Conservation (phyloP, 2,888 invertebrate genomes). For the Odontocolon sp. region DNA sequence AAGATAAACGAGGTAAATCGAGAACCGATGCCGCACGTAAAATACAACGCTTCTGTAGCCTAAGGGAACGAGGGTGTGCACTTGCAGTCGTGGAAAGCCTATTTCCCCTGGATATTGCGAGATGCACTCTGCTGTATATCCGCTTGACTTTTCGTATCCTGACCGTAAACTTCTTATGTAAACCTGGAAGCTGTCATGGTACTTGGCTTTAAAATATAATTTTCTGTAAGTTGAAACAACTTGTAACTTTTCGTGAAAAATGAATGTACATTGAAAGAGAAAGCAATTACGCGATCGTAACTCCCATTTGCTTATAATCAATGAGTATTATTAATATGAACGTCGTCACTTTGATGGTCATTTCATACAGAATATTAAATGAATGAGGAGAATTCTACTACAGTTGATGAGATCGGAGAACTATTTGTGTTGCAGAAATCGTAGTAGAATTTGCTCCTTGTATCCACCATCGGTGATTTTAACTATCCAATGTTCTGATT, state of each 20-base stretch:
- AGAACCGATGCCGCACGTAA: slow-evolving; percentile 23
- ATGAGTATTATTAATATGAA: no score
- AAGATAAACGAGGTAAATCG: slow-evolving; percentile 46
- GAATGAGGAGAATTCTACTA: no score
- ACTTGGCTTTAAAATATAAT: background rate
- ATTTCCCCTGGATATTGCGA: slow-evolving; percentile 41
- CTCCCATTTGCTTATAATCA: no score
- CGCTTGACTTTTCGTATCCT: background rate
- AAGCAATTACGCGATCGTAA: background rate
- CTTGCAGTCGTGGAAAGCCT: slow-evolving; percentile 27
- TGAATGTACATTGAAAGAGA: background rate
- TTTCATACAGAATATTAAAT: no score
- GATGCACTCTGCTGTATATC: slow-evolving; percentile 27
- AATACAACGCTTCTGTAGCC: slow-evolving; percentile 1
- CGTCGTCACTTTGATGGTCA: no score
- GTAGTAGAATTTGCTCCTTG: background rate
- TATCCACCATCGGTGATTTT: background rate
- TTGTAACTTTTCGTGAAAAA: background rate
- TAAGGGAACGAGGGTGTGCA: background rate
- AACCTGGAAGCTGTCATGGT: background rate
- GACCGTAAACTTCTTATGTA: background rate
- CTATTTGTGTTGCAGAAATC: no score
- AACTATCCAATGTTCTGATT: background rate
- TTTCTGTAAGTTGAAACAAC: background rate
- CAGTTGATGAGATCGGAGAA: no score